Evolutionary conservation across 2,888 invertebrate genomes (phyloP).

Genomic region (Griposia aprilina): DNA sequence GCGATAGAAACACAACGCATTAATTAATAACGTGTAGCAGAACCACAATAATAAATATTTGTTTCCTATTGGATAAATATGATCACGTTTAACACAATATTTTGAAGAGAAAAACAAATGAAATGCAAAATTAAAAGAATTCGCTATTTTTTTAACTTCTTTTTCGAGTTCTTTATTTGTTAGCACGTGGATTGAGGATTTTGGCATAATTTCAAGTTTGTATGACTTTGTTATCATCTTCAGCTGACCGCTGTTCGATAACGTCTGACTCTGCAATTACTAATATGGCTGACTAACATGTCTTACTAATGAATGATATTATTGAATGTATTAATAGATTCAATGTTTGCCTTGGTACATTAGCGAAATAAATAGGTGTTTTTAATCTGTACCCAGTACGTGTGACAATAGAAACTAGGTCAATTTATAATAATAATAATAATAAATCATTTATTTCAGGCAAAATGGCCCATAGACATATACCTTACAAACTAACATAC

Average conservation of each 20-base stretch:
- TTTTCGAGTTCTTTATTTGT: conserved; percentile 10
- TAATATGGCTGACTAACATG: not conserved
- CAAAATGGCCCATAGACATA: too few species aligned
- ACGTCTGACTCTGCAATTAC: not conserved
- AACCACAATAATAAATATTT: conserved; percentile 15
- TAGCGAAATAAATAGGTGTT: too few species aligned
- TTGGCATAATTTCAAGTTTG: not conserved
- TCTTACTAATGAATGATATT: not conserved
- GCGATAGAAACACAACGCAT: not conserved
- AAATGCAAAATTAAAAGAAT: conserved; percentile 9
- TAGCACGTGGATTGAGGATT: not conserved
- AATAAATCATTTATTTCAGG: too few species aligned
- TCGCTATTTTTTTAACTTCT: conserved; percentile 7
- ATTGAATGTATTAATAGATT: not conserved
- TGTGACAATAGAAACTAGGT: too few species aligned
- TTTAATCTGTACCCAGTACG: too few species aligned
- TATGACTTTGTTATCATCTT: not conserved
- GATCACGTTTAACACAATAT: not conserved
- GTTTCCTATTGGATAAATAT: conserved; percentile 13
- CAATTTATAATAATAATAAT: too few species aligned
- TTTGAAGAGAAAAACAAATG: conserved; percentile 24
- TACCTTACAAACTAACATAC: too few species aligned
- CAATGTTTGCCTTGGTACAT: not conserved
- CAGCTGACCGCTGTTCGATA: not conserved
- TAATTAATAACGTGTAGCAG: not conserved